Evolutionary conservation across 2,113 vertebrate genomes (phyloP), one percentile per base, ranked within the genome.

Genomic region (Pithys albifrons): DNA sequence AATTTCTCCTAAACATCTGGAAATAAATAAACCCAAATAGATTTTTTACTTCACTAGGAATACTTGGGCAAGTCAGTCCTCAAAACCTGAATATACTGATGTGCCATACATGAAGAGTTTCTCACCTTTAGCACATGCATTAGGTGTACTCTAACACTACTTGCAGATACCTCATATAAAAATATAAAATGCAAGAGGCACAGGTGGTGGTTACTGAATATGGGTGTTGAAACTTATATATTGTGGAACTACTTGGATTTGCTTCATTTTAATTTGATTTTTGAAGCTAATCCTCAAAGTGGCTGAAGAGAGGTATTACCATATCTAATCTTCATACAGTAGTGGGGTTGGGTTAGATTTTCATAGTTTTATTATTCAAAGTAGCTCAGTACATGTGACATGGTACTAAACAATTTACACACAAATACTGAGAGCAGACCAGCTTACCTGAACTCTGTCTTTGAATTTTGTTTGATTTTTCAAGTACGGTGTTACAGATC

Each of bases 191-290:
- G 49, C 61, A 72, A 31, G 62, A 85, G n/a, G 28, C 6, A 7
- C 54, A 88, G 71, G 18, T 46, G 58, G 49, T 35, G 82, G 49
- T 73, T 91, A 55, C 62, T 85, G 71, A 92, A 73, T 31, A 70
- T 20, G 15, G 31, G 49, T 5, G 3, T 83, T 75, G 74, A 54
- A 73, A 28, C 46, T 69, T 58, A 41, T 0, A 28, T 52, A 2
- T 52, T 52, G 48, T 85, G 67, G 71, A 82, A 85, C 58, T 83
- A 17, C 79, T 85, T 94, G 51, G 74, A 85, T 96, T 91, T 91
- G 54, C 49, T 88, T 95, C 37, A 88, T 70, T 95, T 91, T 87
- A 85, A 91, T 85, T 94, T 88, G 77, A 88, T 85, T 96, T 95
- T 85, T 88, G 67, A 90, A 85, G 88, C 45, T 79, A 77, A 55